Conservation (phyloP, 2,113 vertebrate genomes). For the Gymnarchus niloticus region DNA sequence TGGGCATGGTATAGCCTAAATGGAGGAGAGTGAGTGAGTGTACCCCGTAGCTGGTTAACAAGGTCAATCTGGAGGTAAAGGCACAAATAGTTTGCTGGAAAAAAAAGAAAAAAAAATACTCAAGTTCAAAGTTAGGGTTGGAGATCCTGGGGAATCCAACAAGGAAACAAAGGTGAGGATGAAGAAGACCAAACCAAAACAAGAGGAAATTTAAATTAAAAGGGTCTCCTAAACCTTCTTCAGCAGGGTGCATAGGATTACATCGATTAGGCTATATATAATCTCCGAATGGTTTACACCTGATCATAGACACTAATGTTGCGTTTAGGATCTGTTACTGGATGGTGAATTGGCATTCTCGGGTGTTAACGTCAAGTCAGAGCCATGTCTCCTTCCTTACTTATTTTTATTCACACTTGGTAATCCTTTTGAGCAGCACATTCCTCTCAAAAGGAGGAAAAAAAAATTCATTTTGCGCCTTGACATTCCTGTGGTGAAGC, state of each 20-base stretch:
- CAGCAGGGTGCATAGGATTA: not conserved
- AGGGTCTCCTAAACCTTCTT: not conserved
- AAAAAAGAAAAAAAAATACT: not conserved
- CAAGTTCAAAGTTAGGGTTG: not conserved
- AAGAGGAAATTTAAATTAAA: not conserved
- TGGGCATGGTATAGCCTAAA: not conserved
- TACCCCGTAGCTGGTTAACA: not conserved
- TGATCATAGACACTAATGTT: not conserved
- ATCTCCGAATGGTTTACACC: not conserved
- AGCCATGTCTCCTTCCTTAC: not conserved
- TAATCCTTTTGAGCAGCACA: not conserved
- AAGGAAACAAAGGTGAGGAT: not conserved
- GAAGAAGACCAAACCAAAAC: not conserved
- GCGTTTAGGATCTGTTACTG: not conserved
- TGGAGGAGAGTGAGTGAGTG: not conserved
- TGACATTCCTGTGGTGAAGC: not conserved
- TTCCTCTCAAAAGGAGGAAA: constrained; percentile 4
- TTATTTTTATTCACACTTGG: constrained; percentile 11
- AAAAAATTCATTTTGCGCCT: constrained; percentile 17
- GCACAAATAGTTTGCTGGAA: not conserved
- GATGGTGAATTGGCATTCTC: not conserved
- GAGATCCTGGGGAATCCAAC: not conserved
- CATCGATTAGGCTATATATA: not conserved
- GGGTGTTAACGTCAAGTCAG: not conserved
- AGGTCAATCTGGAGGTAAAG: not conserved